Evolutionary conservation across 2,888 invertebrate genomes (phyloP), one percentile per base, ranked within the genome.

Genomic region (Tachystola acroxantha): DNA sequence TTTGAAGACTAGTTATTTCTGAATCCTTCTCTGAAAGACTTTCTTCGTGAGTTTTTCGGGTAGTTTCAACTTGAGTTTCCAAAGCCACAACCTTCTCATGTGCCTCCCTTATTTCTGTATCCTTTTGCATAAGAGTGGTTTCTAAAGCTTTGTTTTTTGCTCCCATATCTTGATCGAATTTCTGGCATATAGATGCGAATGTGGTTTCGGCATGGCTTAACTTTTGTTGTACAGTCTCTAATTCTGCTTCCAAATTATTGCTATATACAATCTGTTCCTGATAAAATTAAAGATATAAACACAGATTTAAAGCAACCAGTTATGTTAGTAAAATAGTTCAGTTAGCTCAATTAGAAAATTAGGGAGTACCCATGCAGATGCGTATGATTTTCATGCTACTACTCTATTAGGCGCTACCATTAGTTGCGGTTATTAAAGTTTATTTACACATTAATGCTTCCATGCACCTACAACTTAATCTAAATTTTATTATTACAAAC

Each of bases 191-290:
- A 9, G 34, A 42, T 10, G 38, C 45, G 37, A 60, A 58, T 22
- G 63, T 52, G 7, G 50, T 53, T 57, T 79, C 68, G 1, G 60
- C 43, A 24, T 66, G 64, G 29, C 44, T 44, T 32, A 71, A 50
- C 45, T 72, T 72, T 36, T 57, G 53, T 57, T 73, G 59, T 29
- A 75, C 53, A 22, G 42, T 54, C 42, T 72, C 62, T 53, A 77
- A 49, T 40, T 80, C 67, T 33, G 48, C 49, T 63, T 69, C 53
- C 46, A 79, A 65, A 47, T 63, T 60, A 37, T 64, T 64, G 50
- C 69, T 60, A 37, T 32, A 46, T 46, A 58, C 51, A 35, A 43
- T 43, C 48, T 63, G 64, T 48, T 72, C 79, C 82, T 82, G 74
- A 57, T 67, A 43, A 48, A 64, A 53, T 55, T 47, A 57, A 64